Percentiles rank a stretch among this genome's conserved stretches.
phyloP scores from a whole-genome alignment of 2,113 vertebrate genomes.

The Manacus vitellinus region DNA sequence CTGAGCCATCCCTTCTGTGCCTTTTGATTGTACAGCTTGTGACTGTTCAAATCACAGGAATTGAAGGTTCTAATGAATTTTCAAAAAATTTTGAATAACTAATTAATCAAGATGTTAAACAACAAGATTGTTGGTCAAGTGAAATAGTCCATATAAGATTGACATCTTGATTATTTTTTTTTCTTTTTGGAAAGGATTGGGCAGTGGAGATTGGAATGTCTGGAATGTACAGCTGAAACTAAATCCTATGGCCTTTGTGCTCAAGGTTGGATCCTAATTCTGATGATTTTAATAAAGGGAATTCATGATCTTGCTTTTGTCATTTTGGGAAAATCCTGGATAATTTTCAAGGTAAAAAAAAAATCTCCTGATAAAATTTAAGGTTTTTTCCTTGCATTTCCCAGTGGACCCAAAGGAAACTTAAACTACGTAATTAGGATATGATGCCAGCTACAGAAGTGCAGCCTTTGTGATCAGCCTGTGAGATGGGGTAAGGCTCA shows the following conservation, averaged over 20 bases:
- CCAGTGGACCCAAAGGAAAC: background rate
- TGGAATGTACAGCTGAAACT: background rate
- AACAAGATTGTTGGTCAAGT: background rate
- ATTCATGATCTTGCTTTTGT: background rate
- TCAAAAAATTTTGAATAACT: background rate
- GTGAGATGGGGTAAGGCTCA: background rate
- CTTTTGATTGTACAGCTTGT: background rate
- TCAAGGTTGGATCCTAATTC: background rate
- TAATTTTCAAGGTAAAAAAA: background rate
- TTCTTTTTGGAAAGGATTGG: background rate
- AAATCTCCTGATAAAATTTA: background rate
- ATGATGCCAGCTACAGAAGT: no score
- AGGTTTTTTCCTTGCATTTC: background rate
- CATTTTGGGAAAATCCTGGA: background rate
- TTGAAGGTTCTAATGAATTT: background rate
- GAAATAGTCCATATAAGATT: background rate
- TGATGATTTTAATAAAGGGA: background rate
- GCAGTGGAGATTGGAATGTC: background rate
- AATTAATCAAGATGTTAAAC: background rate
- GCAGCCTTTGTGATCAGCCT: background rate
- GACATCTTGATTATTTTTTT: background rate
- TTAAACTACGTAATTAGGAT: background rate
- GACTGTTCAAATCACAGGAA: background rate
- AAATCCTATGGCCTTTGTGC: background rate
- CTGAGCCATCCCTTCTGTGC: background rate